Conservation (phyloP, 2,113 vertebrate genomes). For the Poeciliopsis occidentalis region DNA sequence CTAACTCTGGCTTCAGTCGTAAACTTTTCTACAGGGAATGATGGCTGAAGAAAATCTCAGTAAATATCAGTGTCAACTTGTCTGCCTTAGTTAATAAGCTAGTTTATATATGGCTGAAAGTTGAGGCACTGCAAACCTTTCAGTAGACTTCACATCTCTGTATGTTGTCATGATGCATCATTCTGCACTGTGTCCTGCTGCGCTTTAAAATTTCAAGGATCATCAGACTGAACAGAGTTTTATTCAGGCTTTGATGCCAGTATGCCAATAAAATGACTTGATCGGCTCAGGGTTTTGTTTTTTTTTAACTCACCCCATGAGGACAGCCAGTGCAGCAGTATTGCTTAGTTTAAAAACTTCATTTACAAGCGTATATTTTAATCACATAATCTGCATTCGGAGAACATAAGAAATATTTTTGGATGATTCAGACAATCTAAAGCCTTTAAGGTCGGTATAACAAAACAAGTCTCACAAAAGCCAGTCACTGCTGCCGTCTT, state of each 20-base stretch:
- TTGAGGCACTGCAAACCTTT: too few species aligned
- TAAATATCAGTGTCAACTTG: not conserved
- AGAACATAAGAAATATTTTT: slow-evolving; percentile 6
- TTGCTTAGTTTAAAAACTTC: not conserved
- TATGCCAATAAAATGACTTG: slow-evolving; percentile 31
- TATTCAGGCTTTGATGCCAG: too few species aligned
- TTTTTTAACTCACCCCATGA: slow-evolving; percentile 6
- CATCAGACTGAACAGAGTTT: too few species aligned
- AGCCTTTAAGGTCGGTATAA: slow-evolving; percentile 23
- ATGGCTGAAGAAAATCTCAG: not conserved
- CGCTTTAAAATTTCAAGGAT: too few species aligned
- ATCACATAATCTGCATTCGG: slow-evolving; percentile 10
- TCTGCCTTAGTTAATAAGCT: too few species aligned
- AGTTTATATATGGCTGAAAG: too few species aligned
- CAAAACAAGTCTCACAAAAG: slow-evolving; percentile 6
- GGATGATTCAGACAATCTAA: slow-evolving; percentile 24
- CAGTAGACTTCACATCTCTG: too few species aligned
- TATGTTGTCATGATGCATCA: too few species aligned
- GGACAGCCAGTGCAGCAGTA: not conserved
- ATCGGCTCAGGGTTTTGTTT: not conserved
- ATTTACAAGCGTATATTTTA: slow-evolving; percentile 1
- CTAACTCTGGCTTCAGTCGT: too few species aligned
- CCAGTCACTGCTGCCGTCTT: not conserved
- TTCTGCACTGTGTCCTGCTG: too few species aligned
- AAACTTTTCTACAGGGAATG: not conserved